Base-by-base conservation (phyloP, 2,113 vertebrate species). In the Erythrolamprus reginae region DNA sequence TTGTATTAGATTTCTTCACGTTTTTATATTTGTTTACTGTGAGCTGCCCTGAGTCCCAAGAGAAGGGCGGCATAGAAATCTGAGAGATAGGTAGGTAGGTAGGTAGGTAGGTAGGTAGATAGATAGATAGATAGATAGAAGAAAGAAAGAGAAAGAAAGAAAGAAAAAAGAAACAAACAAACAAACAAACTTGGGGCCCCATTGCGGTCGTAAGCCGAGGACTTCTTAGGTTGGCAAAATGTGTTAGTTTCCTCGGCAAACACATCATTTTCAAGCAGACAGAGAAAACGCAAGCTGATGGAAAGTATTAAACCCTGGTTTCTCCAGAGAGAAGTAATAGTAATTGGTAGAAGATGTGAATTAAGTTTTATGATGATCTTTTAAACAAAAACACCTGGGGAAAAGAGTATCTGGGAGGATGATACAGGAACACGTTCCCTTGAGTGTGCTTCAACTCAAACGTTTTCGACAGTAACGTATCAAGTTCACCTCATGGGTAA, bases 331-430 rank as follows among this genome's bases (percentile, higher is more conserved):
- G 91, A 92, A 89, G 85, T 84, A n/a, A 58, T 87, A 28, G 87
- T 95, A 93, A 94, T 23, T 96, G 89, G 87, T 92, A 93, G 89
- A 95, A 91, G 93, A 93, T 94, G 93, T 89, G 91, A 90, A 82
- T 92, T 92, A 84, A 92, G 84, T 91, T 93, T 90, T 93, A 90
- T 45, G 88, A 88, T 86, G 90, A 89, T 93, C 89, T 51, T 88
- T 95, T 93, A 93, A 95, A 89, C 85, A 83, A 86, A 88, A 89
- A 55, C 65, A 65, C 42, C 92, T 95, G 93, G 50, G n/a, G 55
- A 58, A 58, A 90, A 48, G 93, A 19, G 17, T 70, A 24, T 83
- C 85, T 53, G 90, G 0, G 19, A 91, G 93, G 84, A 4, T 0
- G 55, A 89, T 56, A 5, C 52, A 86, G 53, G 48, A 91, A 70